These are phyloP conservation scores for Eciton burchellii DNA, from an alignment of 1,140 invertebrate genomes.

Conservation along the genomic window DNA sequence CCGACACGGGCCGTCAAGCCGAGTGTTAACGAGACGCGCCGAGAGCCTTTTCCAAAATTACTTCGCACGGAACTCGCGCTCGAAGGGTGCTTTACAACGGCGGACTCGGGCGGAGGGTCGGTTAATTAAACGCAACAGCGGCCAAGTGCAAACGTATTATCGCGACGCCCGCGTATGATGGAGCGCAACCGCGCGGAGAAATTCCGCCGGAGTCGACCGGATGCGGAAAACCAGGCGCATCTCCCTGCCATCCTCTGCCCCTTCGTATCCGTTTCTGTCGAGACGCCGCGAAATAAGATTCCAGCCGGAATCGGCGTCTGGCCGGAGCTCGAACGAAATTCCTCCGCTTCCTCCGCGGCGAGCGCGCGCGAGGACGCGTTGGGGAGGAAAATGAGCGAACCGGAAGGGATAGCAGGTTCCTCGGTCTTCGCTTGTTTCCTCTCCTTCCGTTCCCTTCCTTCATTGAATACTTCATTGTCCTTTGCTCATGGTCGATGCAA, in stretches of 20 bases:
- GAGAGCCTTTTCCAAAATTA: slow-evolving; percentile 34
- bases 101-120: no score
- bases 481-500: slow-evolving; percentile 1
- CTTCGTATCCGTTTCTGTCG: neutral
- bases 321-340: slow-evolving; percentile 58
- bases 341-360: slow-evolving; percentile 8
- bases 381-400: slow-evolving; percentile 38
- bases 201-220: slow-evolving; percentile 33
- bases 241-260: neutral
- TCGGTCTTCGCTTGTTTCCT: slow-evolving; percentile 5
- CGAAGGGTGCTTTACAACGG: neutral
- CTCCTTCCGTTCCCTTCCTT: neutral
- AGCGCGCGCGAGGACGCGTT: slow-evolving; percentile 7
- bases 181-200: slow-evolving; percentile 45
- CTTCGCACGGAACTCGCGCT: neutral
- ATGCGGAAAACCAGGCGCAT: slow-evolving; percentile 44
- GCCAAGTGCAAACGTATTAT: slow-evolving; percentile 47
- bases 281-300: slow-evolving; percentile 47
- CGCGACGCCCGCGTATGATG: slow-evolving; percentile 55
- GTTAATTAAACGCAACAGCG: slow-evolving; percentile 62
- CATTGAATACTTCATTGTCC: slow-evolving; percentile 34
- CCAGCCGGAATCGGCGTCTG: slow-evolving; percentile 34
- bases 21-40: neutral
- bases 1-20: no score
- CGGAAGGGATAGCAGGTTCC: neutral